phyloP scores from a whole-genome alignment of 2,113 vertebrate genomes.

The Clarias magur region DNA sequence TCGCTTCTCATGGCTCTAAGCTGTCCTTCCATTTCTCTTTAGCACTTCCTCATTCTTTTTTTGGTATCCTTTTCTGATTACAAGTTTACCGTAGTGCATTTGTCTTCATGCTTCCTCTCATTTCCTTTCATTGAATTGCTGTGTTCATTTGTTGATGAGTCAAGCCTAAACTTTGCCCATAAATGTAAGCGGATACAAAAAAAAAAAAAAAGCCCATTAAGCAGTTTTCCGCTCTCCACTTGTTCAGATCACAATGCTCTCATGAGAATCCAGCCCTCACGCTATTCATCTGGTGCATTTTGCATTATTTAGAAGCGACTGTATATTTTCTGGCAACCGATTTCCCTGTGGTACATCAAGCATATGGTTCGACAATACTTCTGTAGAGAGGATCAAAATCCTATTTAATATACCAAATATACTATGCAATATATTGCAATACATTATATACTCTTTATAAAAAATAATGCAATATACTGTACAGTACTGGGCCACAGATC shows the following conservation, averaged over 20 bases:
- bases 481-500: too few species aligned
- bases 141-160: constrained; percentile 4
- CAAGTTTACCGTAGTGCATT: neutral
- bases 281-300: constrained; percentile 24
- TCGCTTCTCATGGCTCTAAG: neutral
- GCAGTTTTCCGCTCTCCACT: neutral
- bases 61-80: neutral
- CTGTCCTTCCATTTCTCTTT: neutral
- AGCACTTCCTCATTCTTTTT: constrained; percentile 14
- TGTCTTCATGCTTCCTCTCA: neutral
- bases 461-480: neutral
- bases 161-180: neutral
- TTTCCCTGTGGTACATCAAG: constrained; percentile 17
- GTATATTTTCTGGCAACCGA: constrained; percentile 17
- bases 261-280: neutral
- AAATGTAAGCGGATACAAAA: constrained; percentile 4
- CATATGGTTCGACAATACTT: constrained; percentile 3
- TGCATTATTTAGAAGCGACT: constrained; percentile 31
- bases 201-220: constrained; percentile 16
- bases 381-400: neutral
- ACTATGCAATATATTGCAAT: neutral
- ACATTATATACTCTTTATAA: too few species aligned
- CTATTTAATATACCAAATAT: neutral
- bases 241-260: neutral
- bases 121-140: neutral